Conservation (phyloP, 1,140 invertebrate genomes). For the Drosophila oshimai region DNA sequence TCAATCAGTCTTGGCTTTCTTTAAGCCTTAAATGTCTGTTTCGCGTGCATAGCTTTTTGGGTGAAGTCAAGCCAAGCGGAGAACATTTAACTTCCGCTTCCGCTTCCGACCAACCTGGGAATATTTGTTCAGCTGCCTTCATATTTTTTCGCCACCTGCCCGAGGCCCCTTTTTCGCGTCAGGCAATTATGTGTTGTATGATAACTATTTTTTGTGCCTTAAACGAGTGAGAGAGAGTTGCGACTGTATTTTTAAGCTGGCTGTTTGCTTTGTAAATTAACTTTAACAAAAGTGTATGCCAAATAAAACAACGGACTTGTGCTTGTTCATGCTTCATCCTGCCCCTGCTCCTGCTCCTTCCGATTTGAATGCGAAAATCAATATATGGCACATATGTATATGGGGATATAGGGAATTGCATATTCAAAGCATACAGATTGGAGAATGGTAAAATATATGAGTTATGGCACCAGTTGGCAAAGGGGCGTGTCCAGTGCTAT, state of each 20-base stretch:
- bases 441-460: conserved; percentile 48
- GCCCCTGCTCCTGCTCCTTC: background rate
- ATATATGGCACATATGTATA: too few species aligned
- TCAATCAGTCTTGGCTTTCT: conserved; percentile 3
- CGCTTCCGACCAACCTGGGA: background rate
- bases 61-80: background rate
- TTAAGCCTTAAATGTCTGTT: conserved; percentile 4
- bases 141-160: conserved; percentile 26
- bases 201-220: conserved; percentile 46
- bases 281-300: conserved; percentile 63
- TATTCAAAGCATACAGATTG: conserved; percentile 71
- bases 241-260: conserved; percentile 67
- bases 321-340: background rate
- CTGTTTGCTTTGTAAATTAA: conserved; percentile 77
- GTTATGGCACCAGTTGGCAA: conserved; percentile 35
- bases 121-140: conserved; percentile 56
- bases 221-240: conserved; percentile 28
- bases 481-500: background rate
- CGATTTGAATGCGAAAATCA: conserved; percentile 52
- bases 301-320: conserved; percentile 32
- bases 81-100: conserved; percentile 5
- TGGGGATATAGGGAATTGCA: conserved; percentile 58
- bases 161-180: conserved; percentile 7
- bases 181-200: conserved; percentile 29
- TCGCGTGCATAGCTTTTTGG: background rate